phyloP scores from a whole-genome alignment of 2,888 invertebrate genomes.

The Maniola hyperantus region DNA sequence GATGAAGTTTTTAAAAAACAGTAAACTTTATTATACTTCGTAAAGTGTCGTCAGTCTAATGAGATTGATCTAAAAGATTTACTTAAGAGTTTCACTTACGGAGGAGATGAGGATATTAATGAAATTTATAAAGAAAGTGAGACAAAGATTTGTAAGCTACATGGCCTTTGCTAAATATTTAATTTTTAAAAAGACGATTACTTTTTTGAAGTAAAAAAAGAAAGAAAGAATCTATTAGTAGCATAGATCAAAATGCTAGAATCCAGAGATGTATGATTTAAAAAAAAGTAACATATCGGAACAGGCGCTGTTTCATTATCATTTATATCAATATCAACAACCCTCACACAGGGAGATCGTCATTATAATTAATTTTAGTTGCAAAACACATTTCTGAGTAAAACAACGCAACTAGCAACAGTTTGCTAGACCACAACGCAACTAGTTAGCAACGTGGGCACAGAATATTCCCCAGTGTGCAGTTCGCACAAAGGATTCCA shows the following conservation, averaged over 20 bases:
- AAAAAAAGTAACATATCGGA: no score
- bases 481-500: constrained; percentile 28
- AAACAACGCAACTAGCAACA: constrained; percentile 19
- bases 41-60: constrained; percentile 59
- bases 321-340: no score
- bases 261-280: no score
- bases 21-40: constrained; percentile 46
- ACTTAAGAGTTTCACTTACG: constrained; percentile 43
- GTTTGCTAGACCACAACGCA: constrained; percentile 25
- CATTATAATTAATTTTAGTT: constrained; percentile 18
- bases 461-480: constrained; percentile 23
- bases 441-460: constrained; percentile 26
- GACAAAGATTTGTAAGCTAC: constrained; percentile 4
- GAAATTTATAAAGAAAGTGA: constrained; percentile 17
- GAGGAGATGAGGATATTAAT: constrained; percentile 24
- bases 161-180: not conserved
- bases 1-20: constrained; percentile 47
- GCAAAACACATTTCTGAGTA: constrained; percentile 14
- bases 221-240: no score
- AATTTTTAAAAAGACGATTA: no score
- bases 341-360: no score
- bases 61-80: constrained; percentile 60
- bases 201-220: no score
- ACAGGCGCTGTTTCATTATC: no score
- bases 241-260: no score